Evolutionary conservation across 2,113 vertebrate species (phyloP), one percentile per base, ranked within the genome.

Genomic region (Rhagologus leucostigma): DNA sequence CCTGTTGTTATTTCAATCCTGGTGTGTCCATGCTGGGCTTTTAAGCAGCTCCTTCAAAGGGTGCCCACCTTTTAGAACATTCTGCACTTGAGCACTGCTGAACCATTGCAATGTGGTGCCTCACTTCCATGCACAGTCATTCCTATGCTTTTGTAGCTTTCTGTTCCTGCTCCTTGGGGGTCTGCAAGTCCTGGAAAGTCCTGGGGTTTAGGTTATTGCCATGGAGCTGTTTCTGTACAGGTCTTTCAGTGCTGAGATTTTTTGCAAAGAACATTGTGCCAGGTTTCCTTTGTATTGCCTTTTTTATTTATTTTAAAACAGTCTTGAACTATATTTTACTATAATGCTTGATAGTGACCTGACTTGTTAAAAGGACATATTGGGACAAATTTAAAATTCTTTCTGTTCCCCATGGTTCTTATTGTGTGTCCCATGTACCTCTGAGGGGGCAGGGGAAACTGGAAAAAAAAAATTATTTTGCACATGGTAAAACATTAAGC

Each of bases 261-360:
- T 90, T 81, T 52, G 32, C 68, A 79, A 57, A 56, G 44, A 91
- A 39, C 46, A 23, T 76, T 44, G 13, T 84, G 70, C 70, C 27
- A 63, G 23, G 39, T 65, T 93, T 91, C 29, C 59, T 71, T 57
- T 80, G 26, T 21, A 14, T 20, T 79, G 37, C 15, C 41, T 62
- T 62, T 77, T 49, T 57, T 27, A 19, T 23, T 93, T 60, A 16
- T 70, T 71, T 52, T 67, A 24, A 44, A 93, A 23, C 63, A 44
- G 33, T 53, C 74, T 89, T 94, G 47, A 93, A 35, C 79, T 92
- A 8, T 63, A 89, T 96, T 95, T 96, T 81, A 74, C 77, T 95
- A 49, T 42, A 83, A 52, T 50, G 41, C 8, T 37, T 86, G n/a
- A 46, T 55, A 26, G 35, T 67, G 79, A 63, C 10, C 13, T 55